phyloP scores from a whole-genome alignment of 2,113 vertebrate species.

The Cinclus cinclus region DNA sequence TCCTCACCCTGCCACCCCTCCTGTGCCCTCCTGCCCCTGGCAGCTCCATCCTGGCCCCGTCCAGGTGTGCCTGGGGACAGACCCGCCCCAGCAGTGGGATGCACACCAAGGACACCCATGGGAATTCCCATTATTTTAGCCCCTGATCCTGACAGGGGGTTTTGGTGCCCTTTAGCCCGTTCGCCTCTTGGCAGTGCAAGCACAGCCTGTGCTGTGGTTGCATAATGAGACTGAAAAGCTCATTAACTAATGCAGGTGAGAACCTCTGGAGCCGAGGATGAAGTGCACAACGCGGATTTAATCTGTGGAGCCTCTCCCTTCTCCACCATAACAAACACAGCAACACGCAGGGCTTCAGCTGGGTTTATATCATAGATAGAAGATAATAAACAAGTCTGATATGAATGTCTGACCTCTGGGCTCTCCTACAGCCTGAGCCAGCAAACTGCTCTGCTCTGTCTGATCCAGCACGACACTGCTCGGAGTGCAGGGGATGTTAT shows the following conservation, averaged over 20 bases:
- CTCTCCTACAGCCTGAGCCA: neutral
- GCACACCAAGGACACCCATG: rapidly evolving
- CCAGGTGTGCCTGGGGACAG: neutral
- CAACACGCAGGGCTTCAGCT: neutral
- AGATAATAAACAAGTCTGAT: neutral
- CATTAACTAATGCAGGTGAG: neutral
- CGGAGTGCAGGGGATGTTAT: neutral
- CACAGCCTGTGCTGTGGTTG: neutral
- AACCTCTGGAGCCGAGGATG: neutral
- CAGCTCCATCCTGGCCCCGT: neutral
- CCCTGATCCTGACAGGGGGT: neutral
- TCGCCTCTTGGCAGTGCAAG: neutral
- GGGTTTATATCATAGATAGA: rapidly evolving
- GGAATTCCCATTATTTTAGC: rapidly evolving
- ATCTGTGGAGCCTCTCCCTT: neutral
- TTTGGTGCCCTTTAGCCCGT: rapidly evolving
- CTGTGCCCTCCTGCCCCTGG: rapidly evolving
- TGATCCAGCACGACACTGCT: neutral
- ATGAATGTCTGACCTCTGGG: neutral
- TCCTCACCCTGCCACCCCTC: rapidly evolving
- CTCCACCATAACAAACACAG: neutral
- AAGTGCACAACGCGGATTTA: neutral
- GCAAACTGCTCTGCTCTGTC: neutral
- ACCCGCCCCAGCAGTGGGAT: neutral
- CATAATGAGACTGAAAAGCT: neutral